These are phyloP conservation scores for Bagarius yarrelli DNA, from an alignment of 2,113 vertebrate genomes.

Conservation along the genomic window DNA sequence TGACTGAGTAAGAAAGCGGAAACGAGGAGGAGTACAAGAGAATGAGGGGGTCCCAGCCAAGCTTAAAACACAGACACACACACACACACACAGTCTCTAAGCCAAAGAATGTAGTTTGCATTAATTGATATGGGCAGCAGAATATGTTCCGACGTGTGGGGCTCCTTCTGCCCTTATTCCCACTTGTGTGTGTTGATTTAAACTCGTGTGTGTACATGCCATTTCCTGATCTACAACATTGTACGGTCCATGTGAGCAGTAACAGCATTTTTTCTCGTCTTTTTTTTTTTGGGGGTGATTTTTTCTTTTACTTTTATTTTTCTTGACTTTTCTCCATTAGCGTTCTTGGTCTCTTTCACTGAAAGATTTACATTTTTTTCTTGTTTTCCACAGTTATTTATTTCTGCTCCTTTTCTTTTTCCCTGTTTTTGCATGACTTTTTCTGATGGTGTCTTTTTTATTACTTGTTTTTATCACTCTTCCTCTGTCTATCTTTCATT, in stretches of 20 bases:
- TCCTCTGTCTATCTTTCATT: background rate
- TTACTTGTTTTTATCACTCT: background rate
- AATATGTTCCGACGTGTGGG: conserved; percentile 24
- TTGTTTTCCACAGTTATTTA: background rate
- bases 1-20: background rate
- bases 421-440: background rate
- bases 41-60: conserved; percentile 19
- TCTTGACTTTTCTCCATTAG: background rate
- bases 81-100: conserved; percentile 18
- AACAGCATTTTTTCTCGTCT: background rate
- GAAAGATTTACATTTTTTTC: background rate
- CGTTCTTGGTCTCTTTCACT: background rate
- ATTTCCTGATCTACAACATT: conserved; percentile 11
- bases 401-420: background rate
- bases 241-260: background rate
- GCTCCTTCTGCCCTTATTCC: conserved; percentile 11
- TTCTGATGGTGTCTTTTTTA: background rate
- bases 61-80: conserved; percentile 31
- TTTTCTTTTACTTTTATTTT: background rate
- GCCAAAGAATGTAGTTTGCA: conserved; percentile 32
- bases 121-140: conserved; percentile 43
- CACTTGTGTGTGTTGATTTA: conserved; percentile 12
- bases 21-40: conserved; percentile 4
- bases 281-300: background rate
- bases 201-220: background rate